Base-by-base conservation (phyloP, 2,888 invertebrate species). In the Acanthoscelides obtectus region DNA sequence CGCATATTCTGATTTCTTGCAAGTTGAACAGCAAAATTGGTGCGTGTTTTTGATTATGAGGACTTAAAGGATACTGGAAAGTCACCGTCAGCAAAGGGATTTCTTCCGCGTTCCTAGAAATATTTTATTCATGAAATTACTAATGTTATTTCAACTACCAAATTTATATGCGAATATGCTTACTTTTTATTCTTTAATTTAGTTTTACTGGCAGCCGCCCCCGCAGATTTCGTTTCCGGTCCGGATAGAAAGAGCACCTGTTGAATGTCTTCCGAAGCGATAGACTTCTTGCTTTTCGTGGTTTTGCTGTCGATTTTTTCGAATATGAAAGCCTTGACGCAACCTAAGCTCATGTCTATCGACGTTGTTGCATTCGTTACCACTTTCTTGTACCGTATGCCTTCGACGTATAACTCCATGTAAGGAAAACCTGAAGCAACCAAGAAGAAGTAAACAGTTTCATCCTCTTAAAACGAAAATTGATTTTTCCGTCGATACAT, bases 381-480 rank as follows among this genome's bases (percentile, higher is more conserved):
- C 1, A 85, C 81, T 77, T 81, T 81, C 73, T 80, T 83, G 69
- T 83, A 83, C 70, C 85, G 81, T 8, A 89, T 77, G 19, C 88
- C 88, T 81, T 92, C 91, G 3, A 90, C 78, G 3, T 87, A 87
- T 20, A 91, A 72, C 80, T 92, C 91, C 68, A 92, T 82, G 67
- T 89, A 90, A n/a, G 90, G 89, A 21, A 88, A 85, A 73, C 88
- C 92, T 91, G 81, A 64, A 82, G 83, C 67, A 19, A 12, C 19
- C 63, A 63, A 63, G 63, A 63, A 12, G n/a, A n/a, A n/a, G n/a
- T n/a, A n/a, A n/a, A n/a, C n/a, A n/a, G n/a, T n/a, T n/a, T n/a
- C n/a, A n/a, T n/a, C n/a, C n/a, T n/a, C n/a, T n/a, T n/a, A n/a
- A n/a, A n/a, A n/a, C n/a, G n/a, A n/a, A n/a, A n/a, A n/a, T n/a